Base-by-base conservation (phyloP, 2,113 vertebrate genomes). In the Nerophis ophidion region DNA sequence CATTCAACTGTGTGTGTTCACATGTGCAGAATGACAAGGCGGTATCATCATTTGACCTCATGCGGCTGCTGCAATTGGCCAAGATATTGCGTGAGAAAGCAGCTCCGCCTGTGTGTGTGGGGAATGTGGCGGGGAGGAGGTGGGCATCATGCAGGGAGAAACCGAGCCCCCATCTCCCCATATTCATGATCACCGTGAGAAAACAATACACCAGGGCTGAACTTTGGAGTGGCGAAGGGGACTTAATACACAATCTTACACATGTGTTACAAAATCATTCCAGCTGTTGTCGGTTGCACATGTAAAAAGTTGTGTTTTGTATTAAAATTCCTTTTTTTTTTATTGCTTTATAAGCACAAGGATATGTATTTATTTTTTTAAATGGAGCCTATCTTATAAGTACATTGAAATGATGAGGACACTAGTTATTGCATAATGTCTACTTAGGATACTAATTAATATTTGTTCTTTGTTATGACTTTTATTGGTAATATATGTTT, bases 11-110 rank as follows among this genome's bases (percentile, higher is more conserved):
- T 5, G 14, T 55, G 38, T 55, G 35, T n/a, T 40, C 53, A 17
- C 36, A 6, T 40, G 53, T n/a, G 5, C 15, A 54, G 7, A 15
- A 34, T 47, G 49, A 44, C 26, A 8, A 47, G 9, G 11, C 8
- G 16, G 17, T 34, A 46, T 61, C 48, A 34, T 56, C 15, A 17
- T 49, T 65, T 65, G 64, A 60, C 68, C 63, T 62, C 44, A 9
- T 15, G 57, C 16, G 74, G 46, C 72, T 87, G 77, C 65, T 73
- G 87, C 68, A 89, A 89, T 51, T 16, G 45, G 58, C 48, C 16
- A 4, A 54, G 68, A 52, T 63, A 74, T 89, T 89, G 85, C 85
- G 81, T 87, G 82, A 88, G 87, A 79, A 81, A 76, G 54, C 55
- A 36, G 46, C 6, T 52, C 12, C 17, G 61, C 16, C 42, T 51